phyloP scores from a whole-genome alignment of 2,888 invertebrate genomes.

The Dromius quadrimaculatus region DNA sequence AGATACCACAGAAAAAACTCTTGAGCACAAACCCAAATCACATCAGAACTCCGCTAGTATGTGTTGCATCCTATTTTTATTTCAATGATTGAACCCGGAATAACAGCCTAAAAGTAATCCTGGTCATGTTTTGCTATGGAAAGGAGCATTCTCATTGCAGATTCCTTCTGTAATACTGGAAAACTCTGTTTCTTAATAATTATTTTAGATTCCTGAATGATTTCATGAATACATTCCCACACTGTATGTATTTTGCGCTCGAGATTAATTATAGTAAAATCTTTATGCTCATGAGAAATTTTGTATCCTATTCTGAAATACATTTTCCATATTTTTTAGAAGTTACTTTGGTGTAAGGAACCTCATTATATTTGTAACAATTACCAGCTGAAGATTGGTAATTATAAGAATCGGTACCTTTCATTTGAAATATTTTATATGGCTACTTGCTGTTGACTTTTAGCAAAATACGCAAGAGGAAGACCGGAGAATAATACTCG shows the following conservation, averaged over 20 bases:
- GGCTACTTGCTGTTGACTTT: neutral
- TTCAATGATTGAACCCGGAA: neutral
- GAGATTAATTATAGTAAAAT: neutral
- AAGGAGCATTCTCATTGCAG: neutral
- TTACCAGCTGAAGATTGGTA: neutral
- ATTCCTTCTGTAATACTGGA: neutral
- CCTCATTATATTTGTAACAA: neutral
- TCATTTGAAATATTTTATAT: neutral
- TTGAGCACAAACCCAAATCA: too few relatives aligned
- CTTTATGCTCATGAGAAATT: neutral
- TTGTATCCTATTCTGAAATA: neutral
- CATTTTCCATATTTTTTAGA: neutral
- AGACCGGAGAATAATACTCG: constrained; percentile 50
- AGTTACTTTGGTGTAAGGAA: neutral
- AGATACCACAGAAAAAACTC: neutral
- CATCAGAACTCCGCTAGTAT: too few relatives aligned
- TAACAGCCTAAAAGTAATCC: neutral
- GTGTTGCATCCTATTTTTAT: neutral
- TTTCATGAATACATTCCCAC: too few relatives aligned
- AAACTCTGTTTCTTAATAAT: too few relatives aligned
- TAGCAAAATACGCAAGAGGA: constrained; percentile 2
- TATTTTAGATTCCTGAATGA: too few relatives aligned
- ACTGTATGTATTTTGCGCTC: too few relatives aligned
- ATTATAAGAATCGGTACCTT: neutral
- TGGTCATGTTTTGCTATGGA: neutral